Base-by-base conservation (phyloP, 2,888 invertebrate species). In the Heliconius erato region DNA sequence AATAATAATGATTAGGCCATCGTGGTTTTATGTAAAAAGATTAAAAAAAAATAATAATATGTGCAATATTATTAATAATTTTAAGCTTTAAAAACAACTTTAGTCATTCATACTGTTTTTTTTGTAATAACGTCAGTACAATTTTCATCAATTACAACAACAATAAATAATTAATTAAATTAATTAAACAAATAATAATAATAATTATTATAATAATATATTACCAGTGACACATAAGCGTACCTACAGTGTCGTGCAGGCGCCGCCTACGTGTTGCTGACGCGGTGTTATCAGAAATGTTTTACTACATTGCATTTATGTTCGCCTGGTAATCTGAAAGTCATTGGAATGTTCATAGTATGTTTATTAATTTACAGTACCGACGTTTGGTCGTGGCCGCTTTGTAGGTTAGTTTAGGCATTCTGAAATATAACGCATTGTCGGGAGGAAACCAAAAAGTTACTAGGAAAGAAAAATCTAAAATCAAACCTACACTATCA, bases 181-280 rank as follows among this genome's bases (percentile, higher is more conserved):
- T 28, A 1, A 59, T 23, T 23, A 79, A 68, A 81, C 65, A 71
- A 77, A 80, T 63, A 54, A 74, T 69, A 79, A 28, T 83, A 81
- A 84, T 85, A 79, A 86, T 86, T 82, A 84, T 85, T 88, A 89
- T 88, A 89, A 90, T 90, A 88, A 87, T 86, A 85, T 81, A 44
- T 84, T 89, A 92, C 91, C 88, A 91, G 90, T 89, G 79, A 83
- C 84, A 81, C 86, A 92, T 92, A 90, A 92, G 88, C 85, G 86
- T 86, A 79, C 19, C 54, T 54, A 23, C 81, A 85, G 86, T 86
- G 86, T 86, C 87, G 74, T 68, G 85, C 87, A 88, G 91, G 91
- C 92, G 92, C 92, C 92, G 88, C 88, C 59, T 82, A 84, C 89
- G 87, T 90, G 78, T 77, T 86, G 92, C 92, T 92, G 91, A 92